Percentiles rank a stretch among this genome's conserved stretches.
These are phyloP conservation scores for Halictus ligatus DNA, from an alignment of 2,888 invertebrate species.

Conservation along the genomic window DNA sequence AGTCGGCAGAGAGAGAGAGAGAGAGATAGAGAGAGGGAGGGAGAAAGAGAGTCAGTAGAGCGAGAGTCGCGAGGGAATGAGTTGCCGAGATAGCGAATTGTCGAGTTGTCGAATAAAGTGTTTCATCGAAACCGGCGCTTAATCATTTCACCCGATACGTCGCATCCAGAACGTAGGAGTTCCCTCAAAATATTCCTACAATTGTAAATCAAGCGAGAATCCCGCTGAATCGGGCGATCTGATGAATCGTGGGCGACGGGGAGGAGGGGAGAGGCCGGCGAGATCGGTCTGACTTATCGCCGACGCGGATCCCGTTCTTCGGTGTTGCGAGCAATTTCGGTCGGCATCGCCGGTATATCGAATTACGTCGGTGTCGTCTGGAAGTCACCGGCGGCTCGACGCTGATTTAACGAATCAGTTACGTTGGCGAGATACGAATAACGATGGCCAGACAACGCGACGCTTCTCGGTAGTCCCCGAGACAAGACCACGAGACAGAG, in stretches of 20 bases:
- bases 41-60: too few species aligned
- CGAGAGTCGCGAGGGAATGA: too few species aligned
- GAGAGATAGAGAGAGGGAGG: too few species aligned
- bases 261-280: background rate
- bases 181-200: too few species aligned
- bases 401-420: constrained; percentile 69
- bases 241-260: background rate
- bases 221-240: background rate
- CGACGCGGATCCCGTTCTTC: constrained; percentile 36
- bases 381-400: constrained; percentile 45
- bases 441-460: constrained; percentile 73
- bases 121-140: too few species aligned
- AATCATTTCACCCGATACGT: too few species aligned
- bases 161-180: too few species aligned
- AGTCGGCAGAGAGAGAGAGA: too few species aligned
- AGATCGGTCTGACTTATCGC: constrained; percentile 43
- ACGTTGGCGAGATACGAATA: constrained; percentile 69
- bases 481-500: constrained; percentile 54
- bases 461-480: constrained; percentile 68
- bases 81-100: too few species aligned
- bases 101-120: too few species aligned
- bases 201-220: constrained; percentile 10
- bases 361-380: constrained; percentile 52
- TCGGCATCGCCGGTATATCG: constrained; percentile 49
- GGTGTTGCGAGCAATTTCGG: constrained; percentile 28